phyloP scores from a whole-genome alignment of 2,888 invertebrate species.

The Aphidius colemani region DNA sequence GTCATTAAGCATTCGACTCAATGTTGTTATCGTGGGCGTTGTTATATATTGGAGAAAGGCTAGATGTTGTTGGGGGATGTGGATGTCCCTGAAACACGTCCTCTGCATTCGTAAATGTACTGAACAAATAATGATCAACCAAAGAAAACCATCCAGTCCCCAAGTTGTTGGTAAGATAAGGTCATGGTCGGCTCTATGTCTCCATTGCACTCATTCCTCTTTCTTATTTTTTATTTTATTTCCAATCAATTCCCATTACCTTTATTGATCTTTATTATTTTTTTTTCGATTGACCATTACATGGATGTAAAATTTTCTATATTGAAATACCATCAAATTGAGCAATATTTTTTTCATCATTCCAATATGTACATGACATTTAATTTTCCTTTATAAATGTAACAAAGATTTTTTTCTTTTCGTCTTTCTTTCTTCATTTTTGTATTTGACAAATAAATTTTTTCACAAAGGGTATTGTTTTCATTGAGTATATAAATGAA shows the following conservation, averaged over 20 bases:
- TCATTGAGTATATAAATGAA: constrained; percentile 18
- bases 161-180: constrained; percentile 37
- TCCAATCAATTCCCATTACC: too few relatives aligned
- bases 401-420: neutral
- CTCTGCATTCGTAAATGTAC: constrained; percentile 34
- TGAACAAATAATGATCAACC: constrained; percentile 19
- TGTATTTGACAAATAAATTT: neutral
- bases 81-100: constrained; percentile 44
- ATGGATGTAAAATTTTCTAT: neutral
- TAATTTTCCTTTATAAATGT: too few relatives aligned
- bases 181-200: constrained; percentile 40
- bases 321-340: neutral
- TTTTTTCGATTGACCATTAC: neutral
- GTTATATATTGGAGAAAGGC: constrained; percentile 7
- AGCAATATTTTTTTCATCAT: too few relatives aligned
- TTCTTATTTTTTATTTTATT: too few relatives aligned
- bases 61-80: constrained; percentile 32
- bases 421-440: neutral
- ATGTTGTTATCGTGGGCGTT: neutral
- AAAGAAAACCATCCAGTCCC: constrained; percentile 23
- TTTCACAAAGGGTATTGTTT: neutral
- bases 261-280: neutral
- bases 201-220: neutral
- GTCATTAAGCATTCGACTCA: too few relatives aligned
- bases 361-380: too few relatives aligned